Percentiles rank a stretch among this genome's conserved stretches.
Evolutionary conservation across 2,113 vertebrate genomes (phyloP).

Genomic region (Ophiodon elongatus): DNA sequence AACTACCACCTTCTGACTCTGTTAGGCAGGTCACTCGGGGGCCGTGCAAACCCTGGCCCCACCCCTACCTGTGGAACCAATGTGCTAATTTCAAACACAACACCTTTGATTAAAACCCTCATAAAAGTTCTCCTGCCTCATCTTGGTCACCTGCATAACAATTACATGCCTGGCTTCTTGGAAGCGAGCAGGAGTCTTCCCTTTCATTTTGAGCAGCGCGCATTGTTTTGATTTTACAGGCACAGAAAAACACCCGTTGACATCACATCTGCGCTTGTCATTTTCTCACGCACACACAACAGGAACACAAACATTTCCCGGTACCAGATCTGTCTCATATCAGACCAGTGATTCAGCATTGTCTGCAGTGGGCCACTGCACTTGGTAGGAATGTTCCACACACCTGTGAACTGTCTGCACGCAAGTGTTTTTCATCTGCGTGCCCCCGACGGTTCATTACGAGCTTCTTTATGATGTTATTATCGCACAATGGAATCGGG

Average conservation of each 20-base stretch:
- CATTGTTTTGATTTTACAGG: constrained; percentile 7
- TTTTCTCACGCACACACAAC: constrained; percentile 13
- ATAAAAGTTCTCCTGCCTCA: constrained; percentile 8
- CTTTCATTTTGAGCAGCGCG: constrained; percentile 33
- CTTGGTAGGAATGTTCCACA: constrained; percentile 64
- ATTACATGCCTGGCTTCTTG: constrained; percentile 28
- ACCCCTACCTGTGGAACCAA: background rate
- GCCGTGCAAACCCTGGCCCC: background rate
- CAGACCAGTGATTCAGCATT: constrained; percentile 25
- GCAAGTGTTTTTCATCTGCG: constrained; percentile 45
- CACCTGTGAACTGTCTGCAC: constrained; percentile 57
- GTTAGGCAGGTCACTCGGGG: too few relatives aligned
- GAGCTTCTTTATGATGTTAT: background rate
- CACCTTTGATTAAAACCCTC: background rate
- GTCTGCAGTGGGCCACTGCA: constrained; percentile 29
- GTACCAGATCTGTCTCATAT: background rate
- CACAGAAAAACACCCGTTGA: constrained; percentile 2
- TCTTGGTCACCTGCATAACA: constrained; percentile 16
- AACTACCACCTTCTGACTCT: background rate
- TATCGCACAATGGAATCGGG: background rate
- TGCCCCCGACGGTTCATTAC: constrained; percentile 28
- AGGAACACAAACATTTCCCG: constrained; percentile 12
- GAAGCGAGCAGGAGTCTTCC: constrained; percentile 15
- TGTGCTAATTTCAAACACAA: constrained; percentile 13
- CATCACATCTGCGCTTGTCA: constrained; percentile 15